phyloP scores from a whole-genome alignment of 2,888 invertebrate species.

The Drosophila birchii region DNA sequence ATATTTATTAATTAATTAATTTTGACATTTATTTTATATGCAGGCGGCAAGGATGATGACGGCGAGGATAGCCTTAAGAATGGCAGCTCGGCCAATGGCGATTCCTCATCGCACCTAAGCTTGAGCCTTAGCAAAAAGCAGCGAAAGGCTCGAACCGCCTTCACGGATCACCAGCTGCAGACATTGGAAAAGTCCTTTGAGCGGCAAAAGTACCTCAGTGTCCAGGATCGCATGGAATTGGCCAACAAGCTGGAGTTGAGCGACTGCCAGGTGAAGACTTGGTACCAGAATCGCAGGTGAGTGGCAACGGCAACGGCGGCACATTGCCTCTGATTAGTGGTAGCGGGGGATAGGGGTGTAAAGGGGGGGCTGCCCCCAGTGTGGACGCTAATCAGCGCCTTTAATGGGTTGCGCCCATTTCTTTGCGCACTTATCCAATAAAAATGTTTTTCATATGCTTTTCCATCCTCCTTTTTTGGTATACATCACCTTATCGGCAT shows the following conservation, averaged over 20 bases:
- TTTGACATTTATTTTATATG: conserved; percentile 51
- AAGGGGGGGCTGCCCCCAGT: background rate
- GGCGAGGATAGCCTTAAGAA: conserved; percentile 85
- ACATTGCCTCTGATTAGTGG: background rate
- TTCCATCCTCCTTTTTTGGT: background rate
- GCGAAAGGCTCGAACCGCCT: conserved; percentile 98
- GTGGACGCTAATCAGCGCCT: conserved; percentile 69
- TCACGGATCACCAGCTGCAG: conserved; percentile 98
- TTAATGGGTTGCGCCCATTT: conserved; percentile 75
- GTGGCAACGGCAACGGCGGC: conserved; percentile 71
- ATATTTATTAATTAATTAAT: background rate
- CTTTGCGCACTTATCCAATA: conserved; percentile 79
- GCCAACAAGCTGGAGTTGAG: conserved; percentile 97
- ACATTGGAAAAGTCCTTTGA: conserved; percentile 98
- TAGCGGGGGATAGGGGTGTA: background rate
- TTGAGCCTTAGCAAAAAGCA: conserved; percentile 93
- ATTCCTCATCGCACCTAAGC: conserved; percentile 60
- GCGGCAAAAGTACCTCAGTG: conserved; percentile 97
- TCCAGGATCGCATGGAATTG: conserved; percentile 99
- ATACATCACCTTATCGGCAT: conserved; percentile 45
- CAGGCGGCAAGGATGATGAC: conserved; percentile 94
- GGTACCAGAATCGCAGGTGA: conserved; percentile 99
- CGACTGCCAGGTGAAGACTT: conserved; percentile 99
- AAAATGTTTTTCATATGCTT: conserved; percentile 68
- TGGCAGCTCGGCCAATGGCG: conserved; percentile 74